Percentiles rank a stretch among this genome's conserved stretches.
Conservation (phyloP, 2,113 vertebrate species). For the Phoenicopterus ruber region DNA sequence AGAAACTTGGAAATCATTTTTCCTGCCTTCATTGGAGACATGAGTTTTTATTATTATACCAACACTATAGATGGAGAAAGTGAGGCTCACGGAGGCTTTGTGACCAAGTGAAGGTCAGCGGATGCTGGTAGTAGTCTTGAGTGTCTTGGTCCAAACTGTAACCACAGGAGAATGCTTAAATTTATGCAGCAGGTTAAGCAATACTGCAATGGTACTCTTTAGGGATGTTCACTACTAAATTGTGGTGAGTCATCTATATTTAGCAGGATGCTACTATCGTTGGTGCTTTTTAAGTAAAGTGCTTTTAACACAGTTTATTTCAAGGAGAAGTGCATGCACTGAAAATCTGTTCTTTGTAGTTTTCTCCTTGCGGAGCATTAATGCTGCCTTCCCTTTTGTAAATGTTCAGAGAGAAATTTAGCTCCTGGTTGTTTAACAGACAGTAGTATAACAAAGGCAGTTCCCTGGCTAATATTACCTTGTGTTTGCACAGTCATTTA, state of each 20-base stretch:
- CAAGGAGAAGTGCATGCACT: slow-evolving; percentile 58
- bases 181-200: slow-evolving; percentile 61
- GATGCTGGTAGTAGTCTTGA: neutral
- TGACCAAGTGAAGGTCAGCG: neutral
- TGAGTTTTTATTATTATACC: neutral
- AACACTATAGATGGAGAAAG: neutral
- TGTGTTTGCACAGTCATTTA: slow-evolving; percentile 34
- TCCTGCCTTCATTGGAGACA: neutral
- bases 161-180: slow-evolving; percentile 37
- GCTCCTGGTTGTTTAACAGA: slow-evolving; percentile 51
- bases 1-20: neutral
- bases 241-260: slow-evolving; percentile 68
- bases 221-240: slow-evolving; percentile 56
- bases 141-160: neutral
- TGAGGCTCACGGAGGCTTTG: neutral
- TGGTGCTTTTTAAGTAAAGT: slow-evolving; percentile 61
- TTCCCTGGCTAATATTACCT: slow-evolving; percentile 2
- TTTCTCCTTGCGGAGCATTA: slow-evolving; percentile 43
- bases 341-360: slow-evolving; percentile 51
- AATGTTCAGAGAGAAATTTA: slow-evolving; percentile 44
- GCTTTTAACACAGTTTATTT: slow-evolving; percentile 67
- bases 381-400: slow-evolving; percentile 49
- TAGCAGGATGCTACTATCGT: slow-evolving; percentile 65
- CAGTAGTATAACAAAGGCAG: neutral
- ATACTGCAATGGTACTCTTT: slow-evolving; percentile 43